Evolutionary conservation across 1,140 invertebrate species (phyloP), one percentile per base, ranked within the genome.

Genomic region (Venturia canescens): DNA sequence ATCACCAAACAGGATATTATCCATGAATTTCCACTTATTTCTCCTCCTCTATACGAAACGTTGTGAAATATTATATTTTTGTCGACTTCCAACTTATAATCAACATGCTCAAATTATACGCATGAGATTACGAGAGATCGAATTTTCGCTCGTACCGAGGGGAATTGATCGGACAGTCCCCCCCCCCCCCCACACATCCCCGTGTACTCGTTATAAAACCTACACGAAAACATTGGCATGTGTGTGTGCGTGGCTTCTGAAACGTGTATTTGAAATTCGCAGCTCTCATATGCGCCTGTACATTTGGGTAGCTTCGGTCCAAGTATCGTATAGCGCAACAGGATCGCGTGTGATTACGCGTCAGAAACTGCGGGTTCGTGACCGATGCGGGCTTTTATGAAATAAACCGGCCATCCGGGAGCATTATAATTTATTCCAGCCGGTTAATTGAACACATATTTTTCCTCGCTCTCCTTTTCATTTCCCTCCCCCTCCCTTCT

Each of bases 341-440:
- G 71, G 71, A 74, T 74, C 71, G 71, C 71, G 71, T 74, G 71
- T 57, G 48, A 53, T 74, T 74, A 29, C 23, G 71, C 71, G 71
- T 74, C 48, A 57, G 48, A 74, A 74, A 74, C 23, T 57, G 71
- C 71, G 44, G 71, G 71, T 74, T 74, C 71, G 71, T 74, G 71
- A 74, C 71, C 71, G 23, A 74, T 57, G 71, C 48, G 71, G 71
- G 71, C 48, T 74, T 44, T 15, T 57, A 48, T 44, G 71, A 74
- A 74, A 74, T 74, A 9, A 57, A 27, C 71, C 48, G 71, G 53
- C 44, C 71, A 29, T 74, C 71, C 71, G 71, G 71, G 26, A 74
- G 71, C 48, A 74, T 74, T 74, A 74, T 53, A 74, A 74, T 74
- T 74, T 74, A 74, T 74, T 53, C 71, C 21, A n/a, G 48, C 21